These are phyloP conservation scores for Conchocele bisecta DNA, from an alignment of 2,888 invertebrate species.

Conservation along the genomic window DNA sequence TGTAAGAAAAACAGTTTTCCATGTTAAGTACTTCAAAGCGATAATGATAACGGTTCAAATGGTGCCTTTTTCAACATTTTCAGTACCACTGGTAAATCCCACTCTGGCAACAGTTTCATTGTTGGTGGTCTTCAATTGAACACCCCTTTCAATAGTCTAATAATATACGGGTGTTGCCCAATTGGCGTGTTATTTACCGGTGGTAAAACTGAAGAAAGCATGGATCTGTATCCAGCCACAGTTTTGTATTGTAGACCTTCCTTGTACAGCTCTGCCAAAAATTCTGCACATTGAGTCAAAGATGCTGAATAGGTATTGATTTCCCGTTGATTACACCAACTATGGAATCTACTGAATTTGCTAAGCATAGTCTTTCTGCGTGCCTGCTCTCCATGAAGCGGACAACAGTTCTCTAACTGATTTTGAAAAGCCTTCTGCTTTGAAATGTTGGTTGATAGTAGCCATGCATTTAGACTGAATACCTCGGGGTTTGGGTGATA, in stretches of 20 bases:
- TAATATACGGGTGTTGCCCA: constrained; percentile 29
- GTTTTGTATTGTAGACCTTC: constrained; percentile 28
- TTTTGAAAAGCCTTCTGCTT: constrained; percentile 10
- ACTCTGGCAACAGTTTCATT: constrained; percentile 27
- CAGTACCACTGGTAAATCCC: constrained; percentile 32
- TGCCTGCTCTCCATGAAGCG: constrained; percentile 21
- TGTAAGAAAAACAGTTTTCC: constrained; percentile 10
- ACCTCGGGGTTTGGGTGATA: constrained; percentile 15
- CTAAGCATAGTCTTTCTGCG: constrained; percentile 25
- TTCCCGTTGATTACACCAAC: too few relatives aligned
- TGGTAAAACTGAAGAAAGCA: constrained; percentile 27
- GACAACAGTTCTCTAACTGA: constrained; percentile 3
- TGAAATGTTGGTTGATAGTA: constrained; percentile 27
- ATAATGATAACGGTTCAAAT: constrained; percentile 25
- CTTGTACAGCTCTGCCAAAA: constrained; percentile 14
- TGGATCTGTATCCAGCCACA: constrained; percentile 23
- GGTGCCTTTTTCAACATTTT: constrained; percentile 24
- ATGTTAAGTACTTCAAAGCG: constrained; percentile 14
- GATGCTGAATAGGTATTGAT: constrained; percentile 17
- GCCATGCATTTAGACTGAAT: constrained; percentile 33
- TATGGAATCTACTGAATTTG: too few relatives aligned
- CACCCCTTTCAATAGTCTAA: constrained; percentile 21
- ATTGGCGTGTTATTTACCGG: constrained; percentile 19
- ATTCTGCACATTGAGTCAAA: constrained; percentile 28
- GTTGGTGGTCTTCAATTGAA: constrained; percentile 43